phyloP scores from a whole-genome alignment of 2,888 invertebrate species.

The Ichneumoninae sp. region DNA sequence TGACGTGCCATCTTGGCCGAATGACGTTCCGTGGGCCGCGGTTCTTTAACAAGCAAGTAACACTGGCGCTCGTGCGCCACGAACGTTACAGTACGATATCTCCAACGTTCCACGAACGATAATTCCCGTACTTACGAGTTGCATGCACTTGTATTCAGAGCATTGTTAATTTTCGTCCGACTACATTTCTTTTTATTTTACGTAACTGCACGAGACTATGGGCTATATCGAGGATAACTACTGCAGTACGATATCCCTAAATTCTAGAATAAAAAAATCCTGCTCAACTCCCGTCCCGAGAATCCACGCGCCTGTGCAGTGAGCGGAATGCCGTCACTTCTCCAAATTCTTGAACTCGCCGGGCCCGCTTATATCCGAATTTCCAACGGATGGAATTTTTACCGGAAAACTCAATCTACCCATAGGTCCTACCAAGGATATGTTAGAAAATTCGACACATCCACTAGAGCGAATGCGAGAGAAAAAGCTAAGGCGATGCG shows the following conservation, averaged over 20 bases:
- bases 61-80: slow-evolving; percentile 14
- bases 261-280: slow-evolving; percentile 55
- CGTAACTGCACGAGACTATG: slow-evolving; percentile 12
- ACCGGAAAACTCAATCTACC: too few relatives aligned
- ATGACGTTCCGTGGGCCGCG: slow-evolving; percentile 36
- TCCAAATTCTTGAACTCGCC: neutral
- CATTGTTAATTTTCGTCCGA: neutral
- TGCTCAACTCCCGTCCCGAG: slow-evolving; percentile 34
- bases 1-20: slow-evolving; percentile 88
- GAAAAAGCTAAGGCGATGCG: too few relatives aligned
- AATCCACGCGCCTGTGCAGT: slow-evolving; percentile 61
- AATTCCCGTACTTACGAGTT: neutral
- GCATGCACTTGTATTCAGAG: neutral
- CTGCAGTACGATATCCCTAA: slow-evolving; percentile 38
- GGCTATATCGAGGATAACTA: slow-evolving; percentile 29
- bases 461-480: too few relatives aligned
- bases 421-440: too few relatives aligned
- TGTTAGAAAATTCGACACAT: too few relatives aligned
- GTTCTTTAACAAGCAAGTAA: neutral
- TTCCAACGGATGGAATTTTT: too few relatives aligned
- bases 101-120: neutral
- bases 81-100: neutral
- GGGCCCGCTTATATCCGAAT: neutral
- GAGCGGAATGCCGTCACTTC: slow-evolving; percentile 50
- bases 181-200: slow-evolving; percentile 18